These are phyloP conservation scores for Acleris literana DNA, from an alignment of 2,888 invertebrate genomes.

Conservation along the genomic window DNA sequence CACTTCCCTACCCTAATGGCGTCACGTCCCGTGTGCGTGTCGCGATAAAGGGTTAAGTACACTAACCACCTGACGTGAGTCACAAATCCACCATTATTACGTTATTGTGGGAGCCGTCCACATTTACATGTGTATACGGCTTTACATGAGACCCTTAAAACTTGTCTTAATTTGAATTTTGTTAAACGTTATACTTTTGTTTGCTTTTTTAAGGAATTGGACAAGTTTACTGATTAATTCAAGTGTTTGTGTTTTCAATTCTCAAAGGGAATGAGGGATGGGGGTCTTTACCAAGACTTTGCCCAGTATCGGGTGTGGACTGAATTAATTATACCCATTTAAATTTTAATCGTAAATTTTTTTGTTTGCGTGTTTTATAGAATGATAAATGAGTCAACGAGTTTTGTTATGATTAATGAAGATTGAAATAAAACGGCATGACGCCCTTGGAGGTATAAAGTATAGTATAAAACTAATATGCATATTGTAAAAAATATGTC, in stretches of 20 bases:
- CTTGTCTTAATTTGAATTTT: conserved; percentile 31
- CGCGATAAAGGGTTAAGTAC: conserved; percentile 83
- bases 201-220: conserved; percentile 15
- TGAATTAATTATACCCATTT: not conserved
- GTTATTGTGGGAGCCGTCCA: conserved; percentile 81
- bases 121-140: conserved; percentile 78
- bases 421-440: conserved; percentile 3
- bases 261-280: not conserved
- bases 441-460: not conserved
- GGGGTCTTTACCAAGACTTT: not conserved
- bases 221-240: conserved; percentile 5
- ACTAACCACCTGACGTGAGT: conserved; percentile 83
- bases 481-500: no score
- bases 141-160: conserved; percentile 66
- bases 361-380: conserved; percentile 2
- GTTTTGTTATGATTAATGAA: conserved; percentile 9
- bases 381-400: conserved; percentile 14
- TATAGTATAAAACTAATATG: not conserved
- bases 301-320: not conserved
- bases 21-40: conserved; percentile 82
- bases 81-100: conserved; percentile 83
- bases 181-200: conserved; percentile 17
- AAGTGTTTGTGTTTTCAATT: conserved; percentile 1
- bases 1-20: conserved; percentile 74
- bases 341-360: conserved; percentile 3